These are phyloP conservation scores for Sander lucioperca DNA, from an alignment of 2,113 vertebrate species.

Conservation along the genomic window DNA sequence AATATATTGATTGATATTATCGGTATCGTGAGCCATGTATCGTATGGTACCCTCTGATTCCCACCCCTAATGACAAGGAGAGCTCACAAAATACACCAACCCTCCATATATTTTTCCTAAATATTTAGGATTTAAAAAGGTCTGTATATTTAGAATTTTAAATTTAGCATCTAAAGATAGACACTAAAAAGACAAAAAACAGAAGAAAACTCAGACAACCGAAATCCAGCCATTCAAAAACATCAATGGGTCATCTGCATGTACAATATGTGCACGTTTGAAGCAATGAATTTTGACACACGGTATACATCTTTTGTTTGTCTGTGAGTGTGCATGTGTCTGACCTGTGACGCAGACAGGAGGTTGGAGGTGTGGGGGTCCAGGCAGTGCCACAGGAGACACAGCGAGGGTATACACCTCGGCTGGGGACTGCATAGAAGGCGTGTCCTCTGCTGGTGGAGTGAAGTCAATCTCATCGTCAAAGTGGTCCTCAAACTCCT, in stretches of 20 bases:
- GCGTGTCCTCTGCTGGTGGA: constrained; percentile 97
- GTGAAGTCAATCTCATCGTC: constrained; percentile 98
- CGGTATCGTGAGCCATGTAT: too few species aligned
- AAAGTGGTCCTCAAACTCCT: constrained; percentile 99
- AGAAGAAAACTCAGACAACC: neutral
- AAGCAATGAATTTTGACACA: neutral
- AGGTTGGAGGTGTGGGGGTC: constrained; percentile 91
- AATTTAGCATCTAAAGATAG: neutral
- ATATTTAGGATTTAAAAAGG: neutral
- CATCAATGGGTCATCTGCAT: neutral
- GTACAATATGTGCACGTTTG: neutral
- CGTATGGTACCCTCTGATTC: too few species aligned
- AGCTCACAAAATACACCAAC: neutral
- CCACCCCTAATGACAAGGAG: neutral
- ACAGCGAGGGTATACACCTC: constrained; percentile 97
- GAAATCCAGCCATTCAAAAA: neutral
- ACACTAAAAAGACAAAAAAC: neutral
- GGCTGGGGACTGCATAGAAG: constrained; percentile 93
- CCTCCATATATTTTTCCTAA: too few species aligned
- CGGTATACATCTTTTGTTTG: neutral
- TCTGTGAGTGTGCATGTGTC: constrained; percentile 4
- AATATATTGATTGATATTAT: too few species aligned
- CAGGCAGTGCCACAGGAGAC: constrained; percentile 89
- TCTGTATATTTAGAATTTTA: neutral
- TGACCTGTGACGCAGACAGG: constrained; percentile 86